Percentiles rank a stretch among this genome's conserved stretches.
Evolutionary conservation across 2,113 vertebrate genomes (phyloP).

Genomic region (Pelusios castaneus): DNA sequence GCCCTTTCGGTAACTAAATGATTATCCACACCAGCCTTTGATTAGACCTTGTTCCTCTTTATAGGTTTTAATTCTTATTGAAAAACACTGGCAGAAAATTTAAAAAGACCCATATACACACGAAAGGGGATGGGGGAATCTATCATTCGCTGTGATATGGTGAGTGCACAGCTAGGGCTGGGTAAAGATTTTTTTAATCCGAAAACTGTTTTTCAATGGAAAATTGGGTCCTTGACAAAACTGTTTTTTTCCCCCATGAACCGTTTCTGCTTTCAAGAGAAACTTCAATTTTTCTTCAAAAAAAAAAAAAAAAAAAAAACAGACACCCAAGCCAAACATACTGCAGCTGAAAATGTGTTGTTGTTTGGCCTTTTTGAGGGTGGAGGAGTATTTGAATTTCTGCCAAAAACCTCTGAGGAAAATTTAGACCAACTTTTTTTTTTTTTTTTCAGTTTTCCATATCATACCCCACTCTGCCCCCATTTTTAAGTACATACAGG

Average conservation of each 20-base stretch:
- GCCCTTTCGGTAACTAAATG: neutral
- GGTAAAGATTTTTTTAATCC: neutral
- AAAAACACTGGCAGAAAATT: neutral
- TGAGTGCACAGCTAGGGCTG: neutral
- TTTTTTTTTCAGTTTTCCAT: neutral
- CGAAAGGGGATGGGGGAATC: neutral
- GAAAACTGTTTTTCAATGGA: neutral
- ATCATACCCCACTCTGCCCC: neutral
- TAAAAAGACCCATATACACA: neutral
- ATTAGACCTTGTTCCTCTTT: neutral
- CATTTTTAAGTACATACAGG: neutral
- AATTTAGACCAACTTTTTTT: neutral
- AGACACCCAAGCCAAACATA: neutral
- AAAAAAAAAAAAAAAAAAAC: too few relatives aligned
- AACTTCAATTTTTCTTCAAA: neutral
- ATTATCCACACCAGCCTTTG: neutral
- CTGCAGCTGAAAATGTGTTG: neutral
- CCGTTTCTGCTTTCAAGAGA: neutral
- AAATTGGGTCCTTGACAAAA: neutral
- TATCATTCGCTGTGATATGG: neutral
- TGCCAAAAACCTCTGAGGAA: neutral
- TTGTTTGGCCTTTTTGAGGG: neutral
- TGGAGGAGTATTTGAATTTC: neutral
- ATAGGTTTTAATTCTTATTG: neutral
- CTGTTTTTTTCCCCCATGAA: neutral